Conservation (phyloP, 2,113 vertebrate genomes). For the Heloderma charlesbogerti region DNA sequence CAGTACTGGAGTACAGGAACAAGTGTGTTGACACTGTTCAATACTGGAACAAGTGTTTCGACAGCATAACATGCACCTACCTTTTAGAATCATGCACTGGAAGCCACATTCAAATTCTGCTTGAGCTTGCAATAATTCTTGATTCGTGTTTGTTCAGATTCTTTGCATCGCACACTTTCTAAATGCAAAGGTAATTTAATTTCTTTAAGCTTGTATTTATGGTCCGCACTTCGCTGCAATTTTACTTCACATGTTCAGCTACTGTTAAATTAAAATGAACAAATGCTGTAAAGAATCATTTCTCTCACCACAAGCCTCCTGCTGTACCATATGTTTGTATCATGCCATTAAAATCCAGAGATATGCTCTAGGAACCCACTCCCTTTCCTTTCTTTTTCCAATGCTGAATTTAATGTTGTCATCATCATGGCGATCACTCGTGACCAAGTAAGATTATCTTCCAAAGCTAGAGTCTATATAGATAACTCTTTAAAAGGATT, state of each 20-base stretch:
- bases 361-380: background rate
- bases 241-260: background rate
- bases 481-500: too few species aligned
- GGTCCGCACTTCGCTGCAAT: too few species aligned
- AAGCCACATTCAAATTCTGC: background rate
- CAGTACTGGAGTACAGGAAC: background rate
- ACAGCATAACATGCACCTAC: background rate
- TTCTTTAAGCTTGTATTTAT: background rate
- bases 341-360: background rate
- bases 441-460: too few species aligned
- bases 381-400: too few species aligned
- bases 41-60: background rate
- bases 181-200: background rate
- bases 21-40: background rate
- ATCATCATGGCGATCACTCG: too few species aligned
- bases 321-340: background rate
- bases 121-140: background rate
- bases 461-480: too few species aligned
- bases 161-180: background rate
- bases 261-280: background rate
- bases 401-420: background rate
- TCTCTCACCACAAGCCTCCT: background rate
- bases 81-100: background rate
- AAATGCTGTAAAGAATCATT: background rate
- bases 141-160: background rate